Evolutionary conservation across 2,113 vertebrate species (phyloP).

Genomic region (Phrynosoma platyrhinos): DNA sequence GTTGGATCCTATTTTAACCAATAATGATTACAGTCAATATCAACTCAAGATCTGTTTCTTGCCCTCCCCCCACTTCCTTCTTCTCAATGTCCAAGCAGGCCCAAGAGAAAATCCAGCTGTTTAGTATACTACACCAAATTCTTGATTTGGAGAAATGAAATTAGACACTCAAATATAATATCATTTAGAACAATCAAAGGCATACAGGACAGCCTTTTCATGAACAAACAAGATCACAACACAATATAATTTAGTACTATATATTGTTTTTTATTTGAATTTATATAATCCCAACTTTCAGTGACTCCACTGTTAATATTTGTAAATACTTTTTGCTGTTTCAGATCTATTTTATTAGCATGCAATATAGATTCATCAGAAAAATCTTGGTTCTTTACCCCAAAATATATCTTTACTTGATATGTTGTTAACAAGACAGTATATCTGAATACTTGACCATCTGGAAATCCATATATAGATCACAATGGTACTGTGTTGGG

Average conservation of each 20-base stretch:
- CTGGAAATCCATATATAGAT: conserved; percentile 43
- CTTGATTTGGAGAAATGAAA: no score
- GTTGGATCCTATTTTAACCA: no score
- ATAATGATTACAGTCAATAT: no score
- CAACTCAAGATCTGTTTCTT: no score
- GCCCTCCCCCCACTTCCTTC: no score
- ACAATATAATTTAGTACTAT: background rate
- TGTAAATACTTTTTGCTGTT: background rate
- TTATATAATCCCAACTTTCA: conserved; percentile 2
- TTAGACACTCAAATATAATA: background rate
- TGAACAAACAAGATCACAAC: conserved; percentile 1
- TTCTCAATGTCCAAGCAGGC: no score
- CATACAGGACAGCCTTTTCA: no score
- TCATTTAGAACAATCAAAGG: background rate
- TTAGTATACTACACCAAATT: no score
- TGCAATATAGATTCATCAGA: background rate
- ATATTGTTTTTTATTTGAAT: background rate
- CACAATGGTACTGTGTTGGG: conserved; percentile 34
- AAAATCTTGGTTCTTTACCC: background rate
- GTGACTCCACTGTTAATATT: background rate
- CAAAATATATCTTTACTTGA: conserved; percentile 4
- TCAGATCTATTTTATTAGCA: background rate
- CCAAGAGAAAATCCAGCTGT: no score
- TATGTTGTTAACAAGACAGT: background rate
- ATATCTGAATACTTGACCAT: background rate